A percentile compares a stretch with the other conserved stretches of the same genome.
Conservation (phyloP, 2,888 invertebrate species). For the Altica lythri region DNA sequence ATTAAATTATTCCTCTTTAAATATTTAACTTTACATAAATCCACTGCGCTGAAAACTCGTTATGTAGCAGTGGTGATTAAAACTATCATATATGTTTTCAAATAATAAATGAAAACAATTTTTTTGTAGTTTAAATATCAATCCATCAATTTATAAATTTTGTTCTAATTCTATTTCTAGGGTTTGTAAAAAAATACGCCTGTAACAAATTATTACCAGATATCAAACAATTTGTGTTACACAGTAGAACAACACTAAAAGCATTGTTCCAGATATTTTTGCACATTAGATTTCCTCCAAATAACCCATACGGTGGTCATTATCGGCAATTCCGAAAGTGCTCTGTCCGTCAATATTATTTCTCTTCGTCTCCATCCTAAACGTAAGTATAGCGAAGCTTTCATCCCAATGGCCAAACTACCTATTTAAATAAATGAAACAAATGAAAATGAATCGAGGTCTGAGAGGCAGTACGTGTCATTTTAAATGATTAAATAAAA, state of each 20-base stretch:
- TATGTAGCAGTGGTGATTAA: no score
- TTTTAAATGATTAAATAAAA: background rate
- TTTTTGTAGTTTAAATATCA: no score
- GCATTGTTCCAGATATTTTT: constrained; percentile 20
- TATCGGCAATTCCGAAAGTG: constrained; percentile 15
- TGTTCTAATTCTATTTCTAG: no score
- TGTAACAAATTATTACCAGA: constrained; percentile 14
- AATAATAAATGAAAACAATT: no score
- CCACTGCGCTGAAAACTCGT: no score
- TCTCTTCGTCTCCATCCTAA: constrained; percentile 5
- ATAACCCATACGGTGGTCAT: constrained; percentile 17
- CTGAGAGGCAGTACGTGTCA: background rate
- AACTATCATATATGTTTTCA: no score
- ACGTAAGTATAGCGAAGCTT: constrained; percentile 9
- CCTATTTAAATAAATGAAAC: constrained; percentile 16
- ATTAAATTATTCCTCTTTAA: no score
- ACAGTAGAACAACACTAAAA: constrained; percentile 12
- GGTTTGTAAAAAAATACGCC: no score
- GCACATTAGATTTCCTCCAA: constrained; percentile 20
- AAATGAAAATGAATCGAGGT: constrained; percentile 16
- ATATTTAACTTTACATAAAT: no score
- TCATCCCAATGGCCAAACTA: constrained; percentile 1
- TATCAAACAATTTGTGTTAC: constrained; percentile 18
- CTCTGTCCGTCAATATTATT: constrained; percentile 21
- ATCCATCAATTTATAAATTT: no score